A percentile compares a stretch with the other conserved stretches of the same genome.
Evolutionary conservation across 2,888 invertebrate species (phyloP).

Genomic region (Chymomyza procnemis): DNA sequence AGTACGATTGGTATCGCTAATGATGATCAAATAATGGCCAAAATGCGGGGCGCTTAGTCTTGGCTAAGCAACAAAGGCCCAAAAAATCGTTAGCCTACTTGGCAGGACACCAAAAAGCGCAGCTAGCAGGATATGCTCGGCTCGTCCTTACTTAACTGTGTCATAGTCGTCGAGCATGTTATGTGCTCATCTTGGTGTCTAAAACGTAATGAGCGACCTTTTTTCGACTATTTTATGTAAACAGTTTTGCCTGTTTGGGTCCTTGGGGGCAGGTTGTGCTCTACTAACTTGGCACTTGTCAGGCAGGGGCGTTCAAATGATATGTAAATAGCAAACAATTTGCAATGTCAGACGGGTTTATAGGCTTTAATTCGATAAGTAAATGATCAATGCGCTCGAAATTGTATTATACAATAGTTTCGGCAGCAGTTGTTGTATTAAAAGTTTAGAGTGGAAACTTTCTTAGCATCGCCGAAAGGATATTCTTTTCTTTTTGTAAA

Average conservation of each 20-base stretch:
- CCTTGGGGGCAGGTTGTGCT: neutral
- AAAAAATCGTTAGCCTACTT: conserved; percentile 71
- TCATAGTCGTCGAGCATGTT: conserved; percentile 31
- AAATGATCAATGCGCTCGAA: conserved; percentile 53
- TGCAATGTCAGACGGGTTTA: conserved; percentile 19
- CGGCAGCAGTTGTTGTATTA: too few relatives aligned
- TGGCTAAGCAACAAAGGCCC: conserved; percentile 35
- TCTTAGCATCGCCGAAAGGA: too few relatives aligned
- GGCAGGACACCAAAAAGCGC: conserved; percentile 50
- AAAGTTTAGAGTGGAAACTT: too few relatives aligned
- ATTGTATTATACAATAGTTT: too few relatives aligned
- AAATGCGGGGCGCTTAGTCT: conserved; percentile 36
- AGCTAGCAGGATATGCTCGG: conserved; percentile 40
- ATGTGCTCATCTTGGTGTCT: conserved; percentile 22
- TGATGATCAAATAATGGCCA: conserved; percentile 70
- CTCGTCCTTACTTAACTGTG: conserved; percentile 39
- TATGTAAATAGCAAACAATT: conserved; percentile 67
- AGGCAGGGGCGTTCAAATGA: conserved; percentile 47
- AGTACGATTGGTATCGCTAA: conserved; percentile 66
- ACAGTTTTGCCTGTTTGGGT: neutral
- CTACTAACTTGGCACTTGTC: conserved; percentile 31
- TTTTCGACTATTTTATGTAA: conserved; percentile 35
- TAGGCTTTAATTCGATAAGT: conserved; percentile 51
- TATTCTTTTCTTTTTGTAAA: too few relatives aligned
- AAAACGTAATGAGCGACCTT: conserved; percentile 58